Evolutionary conservation across 2,113 vertebrate genomes (phyloP).

Genomic region (Microtus montanus): DNA sequence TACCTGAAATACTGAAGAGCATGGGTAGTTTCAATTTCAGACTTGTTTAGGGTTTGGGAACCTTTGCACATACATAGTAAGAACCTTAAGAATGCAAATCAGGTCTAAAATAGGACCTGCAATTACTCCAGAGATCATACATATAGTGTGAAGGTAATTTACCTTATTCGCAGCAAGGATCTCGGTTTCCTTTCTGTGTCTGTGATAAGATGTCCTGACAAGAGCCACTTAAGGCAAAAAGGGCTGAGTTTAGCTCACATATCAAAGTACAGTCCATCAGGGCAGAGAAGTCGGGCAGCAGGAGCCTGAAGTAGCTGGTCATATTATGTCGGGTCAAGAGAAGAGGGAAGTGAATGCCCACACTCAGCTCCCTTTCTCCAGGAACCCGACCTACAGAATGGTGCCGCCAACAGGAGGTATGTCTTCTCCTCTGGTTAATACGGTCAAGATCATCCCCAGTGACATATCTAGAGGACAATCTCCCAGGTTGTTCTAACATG

Average conservation of each 20-base stretch:
- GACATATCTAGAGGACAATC: not conserved
- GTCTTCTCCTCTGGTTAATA: not conserved
- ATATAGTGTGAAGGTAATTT: not conserved
- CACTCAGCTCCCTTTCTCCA: not conserved
- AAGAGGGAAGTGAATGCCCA: not conserved
- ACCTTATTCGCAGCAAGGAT: not conserved
- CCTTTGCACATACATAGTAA: not conserved
- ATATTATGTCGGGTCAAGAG: not conserved
- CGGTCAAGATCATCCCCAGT: not conserved
- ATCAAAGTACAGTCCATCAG: not conserved
- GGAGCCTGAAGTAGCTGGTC: not conserved
- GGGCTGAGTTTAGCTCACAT: not conserved
- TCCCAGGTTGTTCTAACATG: not conserved
- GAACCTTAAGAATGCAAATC: not conserved
- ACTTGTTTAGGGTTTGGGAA: not conserved
- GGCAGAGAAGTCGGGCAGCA: not conserved
- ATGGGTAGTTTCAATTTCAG: not conserved
- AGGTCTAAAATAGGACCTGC: not conserved
- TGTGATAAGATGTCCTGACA: not conserved
- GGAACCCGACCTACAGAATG: not conserved
- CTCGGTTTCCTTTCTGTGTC: not conserved
- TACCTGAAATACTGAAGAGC: not conserved
- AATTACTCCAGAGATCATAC: not conserved
- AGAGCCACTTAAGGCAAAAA: not conserved
- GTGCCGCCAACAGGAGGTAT: not conserved